Base-by-base conservation (phyloP, 2,113 vertebrate genomes). In the Chelonoidis abingdonii region DNA sequence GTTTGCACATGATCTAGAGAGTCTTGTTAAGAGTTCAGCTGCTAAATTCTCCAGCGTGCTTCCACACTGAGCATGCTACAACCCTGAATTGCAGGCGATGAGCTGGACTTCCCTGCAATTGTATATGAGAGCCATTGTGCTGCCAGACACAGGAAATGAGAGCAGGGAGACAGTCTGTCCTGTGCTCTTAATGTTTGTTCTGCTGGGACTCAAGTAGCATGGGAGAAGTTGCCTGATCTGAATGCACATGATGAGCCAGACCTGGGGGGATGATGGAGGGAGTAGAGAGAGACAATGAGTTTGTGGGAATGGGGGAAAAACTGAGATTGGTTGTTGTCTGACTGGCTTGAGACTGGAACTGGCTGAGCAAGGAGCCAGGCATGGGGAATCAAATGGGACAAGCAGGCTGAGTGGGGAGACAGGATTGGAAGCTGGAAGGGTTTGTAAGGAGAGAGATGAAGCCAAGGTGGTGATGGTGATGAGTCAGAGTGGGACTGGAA, bases 51-150 rank as follows among this genome's bases (percentile, higher is more conserved):
- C 90, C 65, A 14, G 0, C 35, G 3, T 87, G 4, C 44, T 85
- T 47, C 22, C 50, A 31, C 4, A 76, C 6, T 1, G 1, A 91
- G 31, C 14, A 86, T 5, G 44, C 25, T 27, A 6, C 25, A 44
- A 49, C 27, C 5, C 24, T 6, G 38, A 24, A 47, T 78, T 47
- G 17, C 65, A 72, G 65, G 35, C 2, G 65, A 17, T 72, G 65
- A 69, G 17, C 65, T 72, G 65, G 35, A 38, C n/a, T n/a, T 65
- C 8, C 31, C 31, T 65, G 62, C 62, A 17, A 35, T 16, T 69
- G 65, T n/a, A 21, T 69, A 35, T n/a, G n/a, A 10, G 35, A 19
- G 65, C 35, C 65, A 41, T 24, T 76, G 0, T 0, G 0, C 3
- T 44, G 47, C 4, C 1, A 5, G 86, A 1, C 8, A 10, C 57